phyloP scores from a whole-genome alignment of 2,888 invertebrate species.

The Tetanocera ferruginea region DNA sequence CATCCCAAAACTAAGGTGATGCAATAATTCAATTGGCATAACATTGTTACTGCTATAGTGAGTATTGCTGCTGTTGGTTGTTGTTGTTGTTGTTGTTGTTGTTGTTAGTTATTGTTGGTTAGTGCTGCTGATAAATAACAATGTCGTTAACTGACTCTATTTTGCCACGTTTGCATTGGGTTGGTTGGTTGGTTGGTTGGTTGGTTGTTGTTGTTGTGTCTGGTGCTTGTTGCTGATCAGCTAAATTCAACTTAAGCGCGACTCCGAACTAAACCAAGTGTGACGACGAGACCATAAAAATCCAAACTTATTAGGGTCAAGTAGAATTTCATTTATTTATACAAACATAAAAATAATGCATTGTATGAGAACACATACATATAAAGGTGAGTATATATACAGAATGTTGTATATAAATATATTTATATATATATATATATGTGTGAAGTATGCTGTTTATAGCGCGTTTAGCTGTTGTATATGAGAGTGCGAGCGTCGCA shows the following conservation, averaged over 20 bases:
- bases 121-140: constrained; percentile 10
- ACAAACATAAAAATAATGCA: background rate
- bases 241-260: constrained; percentile 33
- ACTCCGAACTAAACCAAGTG: constrained; percentile 49
- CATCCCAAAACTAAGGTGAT: background rate
- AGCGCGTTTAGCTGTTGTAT: background rate
- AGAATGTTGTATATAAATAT: background rate
- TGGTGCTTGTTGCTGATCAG: constrained; percentile 2
- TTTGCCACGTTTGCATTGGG: background rate
- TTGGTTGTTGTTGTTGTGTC: constrained; percentile 1
- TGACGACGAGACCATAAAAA: constrained; percentile 53
- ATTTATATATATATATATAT: background rate
- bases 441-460: background rate
- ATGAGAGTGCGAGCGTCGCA: background rate
- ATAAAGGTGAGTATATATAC: background rate
- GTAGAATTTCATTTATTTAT: constrained; percentile 40
- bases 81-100: background rate
- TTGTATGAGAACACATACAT: background rate
- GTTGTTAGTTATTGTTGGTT: constrained; percentile 21
- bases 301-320: constrained; percentile 53
- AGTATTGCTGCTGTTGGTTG: background rate
- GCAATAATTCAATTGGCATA: constrained; percentile 6
- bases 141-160: background rate
- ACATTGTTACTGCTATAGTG: constrained; percentile 1
- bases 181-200: background rate